Evolutionary conservation across 2,797 vertebrate species (phyloP), one percentile per base, ranked within the genome.

Genomic region (Megaceryle alcyon): DNA sequence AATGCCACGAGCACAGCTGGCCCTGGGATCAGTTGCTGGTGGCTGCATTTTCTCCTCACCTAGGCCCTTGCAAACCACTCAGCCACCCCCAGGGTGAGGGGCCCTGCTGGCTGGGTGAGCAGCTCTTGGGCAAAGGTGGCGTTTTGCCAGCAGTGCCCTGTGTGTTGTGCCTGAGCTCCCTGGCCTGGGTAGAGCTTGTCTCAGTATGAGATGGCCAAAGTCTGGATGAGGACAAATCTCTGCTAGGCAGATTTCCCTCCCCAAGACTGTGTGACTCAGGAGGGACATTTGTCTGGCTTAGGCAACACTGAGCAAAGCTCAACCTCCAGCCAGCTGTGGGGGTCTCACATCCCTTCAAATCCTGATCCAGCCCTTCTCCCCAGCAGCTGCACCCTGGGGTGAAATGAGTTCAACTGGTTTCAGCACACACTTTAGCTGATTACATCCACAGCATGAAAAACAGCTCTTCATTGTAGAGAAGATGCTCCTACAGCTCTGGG

Each of bases 41-140:
- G 14, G 26, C 49, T 68, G 60, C 48, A 28, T 65, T 91, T 90
- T 64, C 31, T 33, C 14, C 16, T 82, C 19, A 19, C 41, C 31
- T 49, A 10, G 39, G 19, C 75, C 18, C 44, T 41, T 60, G 48
- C 39, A 70, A 60, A 33, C 17, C 3, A 3, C 13, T 6, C 61
- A 41, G 37, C 8, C 10, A 44, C 0, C 2, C 41, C 6, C 6
- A 18, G 72, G 18, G 16, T 4, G 14, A 63, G 25, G 22, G 23
- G 7, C 6, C 23, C 4, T 1, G 3, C 23, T 31, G 15, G n/a
- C 43, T 46, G 54, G 33, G 31, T 3, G 12, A 43, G 43, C 9
- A 82, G 59, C 0, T 0, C 39, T 44, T 9, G 0, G 23, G 20
- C 44, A 65, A 51, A 54, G 51, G 53, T 1, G 10, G 9, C 0